A percentile compares a stretch with the other conserved stretches of the same genome.
Evolutionary conservation across 2,888 invertebrate species (phyloP).

Genomic region (Octonoba sinensis): DNA sequence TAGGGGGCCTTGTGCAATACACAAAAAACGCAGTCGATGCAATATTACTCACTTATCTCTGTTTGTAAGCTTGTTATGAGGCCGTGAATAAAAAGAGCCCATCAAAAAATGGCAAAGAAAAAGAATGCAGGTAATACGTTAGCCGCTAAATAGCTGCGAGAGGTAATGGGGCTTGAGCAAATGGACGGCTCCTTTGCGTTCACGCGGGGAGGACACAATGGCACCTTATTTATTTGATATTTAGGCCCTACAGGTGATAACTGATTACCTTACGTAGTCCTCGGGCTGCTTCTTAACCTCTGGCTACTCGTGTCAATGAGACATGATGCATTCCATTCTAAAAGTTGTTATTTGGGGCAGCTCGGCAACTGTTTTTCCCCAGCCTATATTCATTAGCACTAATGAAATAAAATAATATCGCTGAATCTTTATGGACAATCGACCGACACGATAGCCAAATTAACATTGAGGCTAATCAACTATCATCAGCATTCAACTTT

Average conservation of each 20-base stretch:
- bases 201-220: constrained; percentile 42
- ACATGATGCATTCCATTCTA: constrained; percentile 29
- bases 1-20: constrained; percentile 30
- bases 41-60: constrained; percentile 47
- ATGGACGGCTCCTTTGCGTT: constrained; percentile 29
- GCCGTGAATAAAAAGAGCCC: too few species aligned
- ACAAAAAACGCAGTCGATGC: constrained; percentile 29
- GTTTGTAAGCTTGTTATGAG: constrained; percentile 35
- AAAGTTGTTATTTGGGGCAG: neutral
- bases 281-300: constrained; percentile 2
- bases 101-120: constrained; percentile 12
- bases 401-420: too few species aligned
- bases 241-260: constrained; percentile 44
- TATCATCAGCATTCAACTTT: too few species aligned
- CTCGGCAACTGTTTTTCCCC: too few species aligned
- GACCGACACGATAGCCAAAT: too few species aligned
- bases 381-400: too few species aligned
- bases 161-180: constrained; percentile 42
- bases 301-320: constrained; percentile 18
- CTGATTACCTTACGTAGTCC: constrained; percentile 27
- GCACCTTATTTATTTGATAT: constrained; percentile 49
- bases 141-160: constrained; percentile 32
- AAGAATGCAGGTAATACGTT: constrained; percentile 20
- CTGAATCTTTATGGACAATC: too few species aligned
- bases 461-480: too few species aligned